A percentile compares a stretch with the other conserved stretches of the same genome.
These are phyloP conservation scores for Chirona hameri DNA, from an alignment of 2,888 invertebrate genomes.

Conservation along the genomic window DNA sequence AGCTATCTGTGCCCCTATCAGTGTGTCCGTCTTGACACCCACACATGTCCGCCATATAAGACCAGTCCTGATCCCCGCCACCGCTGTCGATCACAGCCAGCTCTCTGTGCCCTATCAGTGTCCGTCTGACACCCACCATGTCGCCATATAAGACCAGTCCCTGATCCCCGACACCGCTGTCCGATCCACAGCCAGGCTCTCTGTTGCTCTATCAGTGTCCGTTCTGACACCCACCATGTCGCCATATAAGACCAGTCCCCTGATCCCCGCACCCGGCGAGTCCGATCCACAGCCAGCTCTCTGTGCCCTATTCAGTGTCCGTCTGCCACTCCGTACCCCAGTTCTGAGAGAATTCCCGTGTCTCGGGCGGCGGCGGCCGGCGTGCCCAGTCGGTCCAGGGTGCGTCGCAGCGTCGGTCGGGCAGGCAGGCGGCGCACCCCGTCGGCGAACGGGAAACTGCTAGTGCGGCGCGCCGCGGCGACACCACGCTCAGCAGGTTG, in stretches of 20 bases:
- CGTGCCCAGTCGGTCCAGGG: slow-evolving; percentile 62
- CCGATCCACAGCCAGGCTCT: neutral
- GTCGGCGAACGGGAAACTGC: slow-evolving; percentile 46
- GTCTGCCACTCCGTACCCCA: slow-evolving; percentile 51
- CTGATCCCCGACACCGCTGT: no score
- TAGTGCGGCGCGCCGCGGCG: slow-evolving; percentile 36
- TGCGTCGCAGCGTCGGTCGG: slow-evolving; percentile 57
- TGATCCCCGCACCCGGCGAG: no score
- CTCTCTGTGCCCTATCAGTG: neutral
- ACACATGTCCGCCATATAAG: no score
- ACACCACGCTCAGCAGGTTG: slow-evolving; percentile 49
- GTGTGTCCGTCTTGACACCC: no score
- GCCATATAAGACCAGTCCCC: no score
- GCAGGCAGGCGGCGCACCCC: slow-evolving; percentile 51
- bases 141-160: no score
- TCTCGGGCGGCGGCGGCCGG: slow-evolving; percentile 54
- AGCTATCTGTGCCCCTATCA: no score
- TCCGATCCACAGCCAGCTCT: no score
- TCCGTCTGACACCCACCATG: no score
- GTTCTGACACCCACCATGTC: no score
- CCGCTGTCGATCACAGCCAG: neutral
- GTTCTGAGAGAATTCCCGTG: slow-evolving; percentile 49
- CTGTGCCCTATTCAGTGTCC: neutral
- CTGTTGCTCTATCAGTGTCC: no score
- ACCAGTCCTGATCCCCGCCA: neutral